Conservation (phyloP, 2,797 vertebrate genomes). For the Lacerta viridis region DNA sequence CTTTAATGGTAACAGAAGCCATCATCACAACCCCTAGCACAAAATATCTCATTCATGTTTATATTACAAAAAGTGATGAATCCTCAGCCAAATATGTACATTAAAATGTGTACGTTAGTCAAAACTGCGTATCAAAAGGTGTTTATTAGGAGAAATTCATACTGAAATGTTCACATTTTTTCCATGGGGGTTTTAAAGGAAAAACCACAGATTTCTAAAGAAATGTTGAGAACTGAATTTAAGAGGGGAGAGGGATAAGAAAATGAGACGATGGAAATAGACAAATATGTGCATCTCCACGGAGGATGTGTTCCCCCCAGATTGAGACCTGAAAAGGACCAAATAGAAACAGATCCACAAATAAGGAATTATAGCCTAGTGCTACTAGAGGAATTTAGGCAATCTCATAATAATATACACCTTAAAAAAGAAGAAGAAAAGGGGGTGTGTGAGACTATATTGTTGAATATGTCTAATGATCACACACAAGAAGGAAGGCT, state of each 20-base stretch:
- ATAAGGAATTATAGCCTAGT: neutral
- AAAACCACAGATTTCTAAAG: too few species aligned
- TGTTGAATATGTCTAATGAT: neutral
- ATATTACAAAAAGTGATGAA: neutral
- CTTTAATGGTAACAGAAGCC: conserved; percentile 40
- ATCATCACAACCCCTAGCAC: neutral
- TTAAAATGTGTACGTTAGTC: neutral
- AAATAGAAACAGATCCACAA: too few species aligned
- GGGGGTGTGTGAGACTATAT: neutral
- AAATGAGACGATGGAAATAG: too few species aligned
- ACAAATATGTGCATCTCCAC: neutral
- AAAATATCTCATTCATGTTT: neutral
- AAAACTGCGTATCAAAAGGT: neutral
- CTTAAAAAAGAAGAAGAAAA: neutral
- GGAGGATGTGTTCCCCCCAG: neutral
- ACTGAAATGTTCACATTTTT: too few species aligned
- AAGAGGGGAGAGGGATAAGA: neutral
- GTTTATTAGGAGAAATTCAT: too few species aligned
- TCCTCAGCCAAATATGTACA: neutral
- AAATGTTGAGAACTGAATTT: too few species aligned
- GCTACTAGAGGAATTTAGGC: neutral
- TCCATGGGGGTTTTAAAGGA: too few species aligned
- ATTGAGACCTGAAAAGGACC: neutral
- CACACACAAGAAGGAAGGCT: neutral
- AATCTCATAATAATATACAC: neutral